phyloP scores from a whole-genome alignment of 2,797 vertebrate genomes.

The Yasuhikotakia modesta region DNA sequence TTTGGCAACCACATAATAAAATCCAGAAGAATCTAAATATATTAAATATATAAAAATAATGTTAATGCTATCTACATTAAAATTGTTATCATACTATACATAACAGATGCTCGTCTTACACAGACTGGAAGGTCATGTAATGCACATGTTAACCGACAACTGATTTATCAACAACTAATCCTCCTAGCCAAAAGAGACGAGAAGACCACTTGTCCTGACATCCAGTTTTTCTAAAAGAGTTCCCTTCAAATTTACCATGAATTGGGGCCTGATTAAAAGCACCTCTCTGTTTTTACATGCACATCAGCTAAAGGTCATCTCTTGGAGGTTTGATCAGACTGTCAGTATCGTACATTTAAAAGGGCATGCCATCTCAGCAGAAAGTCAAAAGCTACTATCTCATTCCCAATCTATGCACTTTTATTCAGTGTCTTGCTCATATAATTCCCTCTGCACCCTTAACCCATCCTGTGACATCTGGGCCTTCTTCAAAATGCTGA shows the following conservation, averaged over 20 bases:
- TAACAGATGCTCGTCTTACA: too few relatives aligned
- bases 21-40: too few relatives aligned
- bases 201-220: not conserved
- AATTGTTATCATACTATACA: too few relatives aligned
- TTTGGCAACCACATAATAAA: too few relatives aligned
- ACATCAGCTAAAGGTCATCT: conserved; percentile 53
- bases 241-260: conserved; percentile 1
- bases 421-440: conserved; percentile 49
- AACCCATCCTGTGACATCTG: conserved; percentile 38
- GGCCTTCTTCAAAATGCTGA: conserved; percentile 18
- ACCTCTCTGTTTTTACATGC: conserved; percentile 51
- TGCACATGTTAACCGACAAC: not conserved
- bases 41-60: too few relatives aligned
- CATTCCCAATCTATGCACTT: conserved; percentile 49
- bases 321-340: conserved; percentile 50
- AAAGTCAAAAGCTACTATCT: conserved; percentile 42
- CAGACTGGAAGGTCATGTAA: not conserved
- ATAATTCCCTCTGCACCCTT: conserved; percentile 37
- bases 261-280: conserved; percentile 36
- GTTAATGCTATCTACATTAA: too few relatives aligned
- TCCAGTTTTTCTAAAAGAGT: not conserved
- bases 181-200: not conserved
- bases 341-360: conserved; percentile 56
- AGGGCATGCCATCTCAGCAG: conserved; percentile 58
- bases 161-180: too few relatives aligned